These are phyloP conservation scores for Dynastes hyllus DNA, from an alignment of 2,888 invertebrate genomes.

Conservation along the genomic window DNA sequence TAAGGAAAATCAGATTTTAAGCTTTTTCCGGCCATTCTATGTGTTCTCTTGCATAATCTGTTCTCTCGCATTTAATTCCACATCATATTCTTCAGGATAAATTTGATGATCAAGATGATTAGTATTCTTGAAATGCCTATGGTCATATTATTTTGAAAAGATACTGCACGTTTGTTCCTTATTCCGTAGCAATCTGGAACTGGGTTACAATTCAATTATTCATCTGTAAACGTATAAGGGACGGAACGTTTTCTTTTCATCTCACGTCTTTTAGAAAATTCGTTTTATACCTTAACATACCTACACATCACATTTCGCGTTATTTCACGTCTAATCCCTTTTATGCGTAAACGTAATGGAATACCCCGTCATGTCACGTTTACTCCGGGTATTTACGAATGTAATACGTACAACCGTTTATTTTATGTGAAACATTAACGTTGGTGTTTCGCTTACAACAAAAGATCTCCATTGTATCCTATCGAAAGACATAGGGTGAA, in stretches of 20 bases:
- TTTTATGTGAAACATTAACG: constrained; percentile 34
- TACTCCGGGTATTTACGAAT: not conserved
- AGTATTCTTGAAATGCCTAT: too few species aligned
- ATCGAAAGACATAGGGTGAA: not conserved
- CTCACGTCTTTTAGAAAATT: not conserved
- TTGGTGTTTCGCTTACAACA: not conserved
- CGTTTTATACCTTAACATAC: not conserved
- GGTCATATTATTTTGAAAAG: too few species aligned
- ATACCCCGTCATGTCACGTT: constrained; percentile 20
- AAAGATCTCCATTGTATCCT: not conserved
- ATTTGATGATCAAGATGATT: too few species aligned
- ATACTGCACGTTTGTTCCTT: too few species aligned
- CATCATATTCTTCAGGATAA: too few species aligned
- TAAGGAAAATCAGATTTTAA: too few species aligned
- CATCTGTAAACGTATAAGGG: too few species aligned
- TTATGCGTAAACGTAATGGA: constrained; percentile 30
- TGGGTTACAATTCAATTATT: too few species aligned
- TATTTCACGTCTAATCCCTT: constrained; percentile 21
- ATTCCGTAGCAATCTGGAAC: too few species aligned
- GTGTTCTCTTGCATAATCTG: too few species aligned
- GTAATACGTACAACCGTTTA: constrained; percentile 18
- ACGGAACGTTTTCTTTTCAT: not conserved
- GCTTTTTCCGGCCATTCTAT: too few species aligned
- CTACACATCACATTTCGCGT: constrained; percentile 1
- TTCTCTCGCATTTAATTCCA: too few species aligned